phyloP scores from a whole-genome alignment of 2,113 vertebrate genomes.

The Forbesichthys agassizii region DNA sequence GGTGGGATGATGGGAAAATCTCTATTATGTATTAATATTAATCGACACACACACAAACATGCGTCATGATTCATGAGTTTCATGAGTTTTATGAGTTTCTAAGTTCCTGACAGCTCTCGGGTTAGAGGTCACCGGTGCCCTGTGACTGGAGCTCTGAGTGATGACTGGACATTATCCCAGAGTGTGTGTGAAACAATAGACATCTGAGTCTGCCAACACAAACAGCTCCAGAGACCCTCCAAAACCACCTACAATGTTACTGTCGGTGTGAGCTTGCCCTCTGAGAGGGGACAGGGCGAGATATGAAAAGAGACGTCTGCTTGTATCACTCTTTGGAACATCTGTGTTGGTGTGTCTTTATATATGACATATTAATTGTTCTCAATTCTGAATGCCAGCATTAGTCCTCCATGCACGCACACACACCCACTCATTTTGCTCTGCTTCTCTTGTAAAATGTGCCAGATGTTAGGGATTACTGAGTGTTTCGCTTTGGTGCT shows the following conservation, averaged over 20 bases:
- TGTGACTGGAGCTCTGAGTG: constrained; percentile 30
- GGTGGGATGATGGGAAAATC: neutral
- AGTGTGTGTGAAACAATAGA: neutral
- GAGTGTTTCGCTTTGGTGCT: constrained; percentile 61
- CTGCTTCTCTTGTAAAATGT: constrained; percentile 52
- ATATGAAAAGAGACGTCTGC: too few species aligned
- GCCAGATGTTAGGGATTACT: constrained; percentile 70
- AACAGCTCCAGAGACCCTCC: too few species aligned
- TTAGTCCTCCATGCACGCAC: neutral
- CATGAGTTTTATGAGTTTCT: constrained; percentile 12
- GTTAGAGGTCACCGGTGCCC: constrained; percentile 28
- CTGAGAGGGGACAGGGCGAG: too few species aligned
- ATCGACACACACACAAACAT: constrained; percentile 4
- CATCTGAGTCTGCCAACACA: too few species aligned
- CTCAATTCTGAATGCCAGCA: constrained; percentile 29
- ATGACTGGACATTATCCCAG: constrained; percentile 42
- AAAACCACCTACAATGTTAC: too few species aligned
- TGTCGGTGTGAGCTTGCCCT: too few species aligned
- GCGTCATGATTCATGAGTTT: neutral
- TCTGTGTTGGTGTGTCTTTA: constrained; percentile 37
- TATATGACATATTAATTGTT: constrained; percentile 32
- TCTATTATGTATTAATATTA: neutral
- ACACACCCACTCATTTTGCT: constrained; percentile 55
- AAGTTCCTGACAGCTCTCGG: constrained; percentile 64
- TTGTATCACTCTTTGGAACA: too few species aligned